Conservation (phyloP, 2,113 vertebrate genomes). For the Eulemur macaco region DNA sequence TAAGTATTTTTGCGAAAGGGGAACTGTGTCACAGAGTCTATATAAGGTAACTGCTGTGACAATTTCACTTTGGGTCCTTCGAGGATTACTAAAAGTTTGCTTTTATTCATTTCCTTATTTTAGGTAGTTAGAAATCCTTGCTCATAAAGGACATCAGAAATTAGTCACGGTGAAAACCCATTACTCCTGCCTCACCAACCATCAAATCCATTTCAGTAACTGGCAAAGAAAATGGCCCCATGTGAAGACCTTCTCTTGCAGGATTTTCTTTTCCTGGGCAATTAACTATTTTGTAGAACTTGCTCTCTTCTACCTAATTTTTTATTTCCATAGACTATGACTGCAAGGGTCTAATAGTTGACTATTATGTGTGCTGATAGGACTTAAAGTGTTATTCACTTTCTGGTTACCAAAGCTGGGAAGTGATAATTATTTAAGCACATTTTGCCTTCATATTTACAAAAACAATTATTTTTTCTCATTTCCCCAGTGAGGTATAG, state of each 20-base stretch:
- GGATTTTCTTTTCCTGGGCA: not conserved
- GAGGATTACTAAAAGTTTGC: constrained; percentile 54
- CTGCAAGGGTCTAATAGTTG: not conserved
- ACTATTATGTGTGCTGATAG: not conserved
- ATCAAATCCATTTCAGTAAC: not conserved
- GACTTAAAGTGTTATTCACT: not conserved
- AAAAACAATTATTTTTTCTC: not conserved
- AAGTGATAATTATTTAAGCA: not conserved
- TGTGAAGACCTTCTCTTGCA: not conserved
- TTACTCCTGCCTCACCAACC: not conserved
- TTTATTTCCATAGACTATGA: not conserved
- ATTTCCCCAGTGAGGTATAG: not conserved
- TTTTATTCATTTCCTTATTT: constrained; percentile 46
- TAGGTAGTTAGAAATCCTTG: constrained; percentile 38
- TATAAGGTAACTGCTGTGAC: constrained; percentile 26
- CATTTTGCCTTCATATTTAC: not conserved
- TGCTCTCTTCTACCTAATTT: not conserved
- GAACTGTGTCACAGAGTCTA: constrained; percentile 59
- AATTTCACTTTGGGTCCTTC: constrained; percentile 12
- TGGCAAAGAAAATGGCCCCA: not conserved
- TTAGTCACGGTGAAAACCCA: constrained; percentile 9
- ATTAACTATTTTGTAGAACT: not conserved
- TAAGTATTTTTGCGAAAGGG: not conserved
- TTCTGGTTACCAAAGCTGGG: not conserved
- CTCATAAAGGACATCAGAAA: constrained; percentile 47